These are phyloP conservation scores for Nibea coibor DNA, from an alignment of 2,113 vertebrate genomes.

Conservation along the genomic window DNA sequence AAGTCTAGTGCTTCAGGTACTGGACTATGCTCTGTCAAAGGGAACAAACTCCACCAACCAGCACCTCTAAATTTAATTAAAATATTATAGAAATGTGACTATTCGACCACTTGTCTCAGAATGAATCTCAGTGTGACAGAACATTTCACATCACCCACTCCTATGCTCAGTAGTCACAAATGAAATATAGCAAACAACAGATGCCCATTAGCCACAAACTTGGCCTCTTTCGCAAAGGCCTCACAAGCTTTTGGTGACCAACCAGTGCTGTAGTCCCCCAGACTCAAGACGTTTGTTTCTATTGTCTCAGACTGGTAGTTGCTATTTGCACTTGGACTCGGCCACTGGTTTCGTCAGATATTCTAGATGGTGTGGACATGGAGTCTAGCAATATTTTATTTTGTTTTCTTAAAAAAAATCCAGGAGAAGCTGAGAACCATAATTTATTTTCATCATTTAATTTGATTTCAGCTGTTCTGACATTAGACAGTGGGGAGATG, in stretches of 20 bases:
- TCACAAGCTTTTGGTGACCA: conserved; percentile 7
- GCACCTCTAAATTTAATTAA: background rate
- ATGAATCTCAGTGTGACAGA: background rate
- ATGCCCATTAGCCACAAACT: conserved; percentile 4
- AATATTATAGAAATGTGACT: background rate
- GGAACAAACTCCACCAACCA: background rate
- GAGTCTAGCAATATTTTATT: no score
- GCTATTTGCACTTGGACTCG: no score
- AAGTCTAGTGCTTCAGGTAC: background rate
- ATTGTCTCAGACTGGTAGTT: no score
- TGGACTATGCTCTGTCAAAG: background rate
- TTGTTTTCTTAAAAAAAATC: no score
- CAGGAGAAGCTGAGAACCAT: no score
- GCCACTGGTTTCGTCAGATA: no score
- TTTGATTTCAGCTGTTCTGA: no score
- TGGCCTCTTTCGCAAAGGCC: background rate
- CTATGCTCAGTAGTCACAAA: background rate
- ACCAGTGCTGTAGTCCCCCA: background rate
- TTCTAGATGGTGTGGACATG: no score
- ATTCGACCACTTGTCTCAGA: background rate
- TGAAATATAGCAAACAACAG: conserved; percentile 15
- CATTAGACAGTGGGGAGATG: no score
- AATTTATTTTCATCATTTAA: no score
- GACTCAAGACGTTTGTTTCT: no score
- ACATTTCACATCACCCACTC: background rate